Conservation (phyloP, 2,113 vertebrate genomes). For the Chaetorhynchus papuensis region DNA sequence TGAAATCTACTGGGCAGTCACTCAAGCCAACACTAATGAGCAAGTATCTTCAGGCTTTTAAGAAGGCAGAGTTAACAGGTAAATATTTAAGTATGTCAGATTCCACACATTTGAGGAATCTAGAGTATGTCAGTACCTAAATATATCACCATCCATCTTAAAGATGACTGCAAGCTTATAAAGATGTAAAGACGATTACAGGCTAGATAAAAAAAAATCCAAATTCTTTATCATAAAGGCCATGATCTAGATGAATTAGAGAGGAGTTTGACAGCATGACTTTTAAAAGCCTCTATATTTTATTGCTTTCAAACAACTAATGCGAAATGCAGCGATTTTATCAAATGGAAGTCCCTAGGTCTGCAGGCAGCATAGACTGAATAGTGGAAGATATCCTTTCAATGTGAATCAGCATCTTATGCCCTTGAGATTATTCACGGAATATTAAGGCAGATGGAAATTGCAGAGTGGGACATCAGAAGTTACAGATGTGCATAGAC, state of each 20-base stretch:
- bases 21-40: background rate
- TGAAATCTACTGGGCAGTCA: background rate
- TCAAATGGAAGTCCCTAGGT: background rate
- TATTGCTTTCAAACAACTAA: background rate
- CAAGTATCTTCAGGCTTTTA: background rate
- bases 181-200: background rate
- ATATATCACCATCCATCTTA: background rate
- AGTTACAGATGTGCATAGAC: background rate
- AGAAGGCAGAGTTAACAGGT: background rate
- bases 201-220: background rate
- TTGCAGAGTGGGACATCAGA: background rate
- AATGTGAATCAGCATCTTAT: background rate
- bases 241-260: background rate
- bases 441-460: background rate
- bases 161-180: background rate
- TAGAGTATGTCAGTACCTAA: background rate
- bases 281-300: background rate
- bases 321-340: background rate
- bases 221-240: background rate
- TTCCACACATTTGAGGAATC: background rate
- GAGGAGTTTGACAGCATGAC: background rate
- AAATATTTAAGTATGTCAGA: background rate
- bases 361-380: background rate
- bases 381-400: background rate
- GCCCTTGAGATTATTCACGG: background rate